Conservation (phyloP, 1,140 invertebrate genomes). For the Popillia japonica region DNA sequence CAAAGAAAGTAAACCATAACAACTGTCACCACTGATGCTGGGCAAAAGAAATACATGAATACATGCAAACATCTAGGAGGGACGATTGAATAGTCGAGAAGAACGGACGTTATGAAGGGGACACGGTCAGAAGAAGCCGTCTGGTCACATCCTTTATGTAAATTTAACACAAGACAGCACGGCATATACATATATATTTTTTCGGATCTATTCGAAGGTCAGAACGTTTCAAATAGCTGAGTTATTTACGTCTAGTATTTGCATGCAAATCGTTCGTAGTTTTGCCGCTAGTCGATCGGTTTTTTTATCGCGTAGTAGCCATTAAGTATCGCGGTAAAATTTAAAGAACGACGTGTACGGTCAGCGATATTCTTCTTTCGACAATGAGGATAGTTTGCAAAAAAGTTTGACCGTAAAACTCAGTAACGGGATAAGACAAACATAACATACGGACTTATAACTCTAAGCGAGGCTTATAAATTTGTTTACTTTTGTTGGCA, state of each 20-base stretch:
- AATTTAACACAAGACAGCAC: constrained; percentile 53
- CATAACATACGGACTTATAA: neutral
- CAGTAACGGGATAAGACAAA: neutral
- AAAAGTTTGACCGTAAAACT: constrained; percentile 27
- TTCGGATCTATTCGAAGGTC: neutral
- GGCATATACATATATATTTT: constrained; percentile 40
- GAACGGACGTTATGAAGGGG: neutral
- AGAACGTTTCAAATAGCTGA: constrained; percentile 43
- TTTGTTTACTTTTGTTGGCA: neutral
- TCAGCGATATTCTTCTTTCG: constrained; percentile 7
- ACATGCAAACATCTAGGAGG: constrained; percentile 52
- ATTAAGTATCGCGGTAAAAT: constrained; percentile 14
- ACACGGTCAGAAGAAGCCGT: constrained; percentile 1
- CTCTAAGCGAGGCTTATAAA: neutral
- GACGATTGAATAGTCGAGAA: constrained; percentile 35
- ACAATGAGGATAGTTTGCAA: neutral
- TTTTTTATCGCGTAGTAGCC: neutral
- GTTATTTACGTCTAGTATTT: constrained; percentile 59
- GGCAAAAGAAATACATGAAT: constrained; percentile 47
- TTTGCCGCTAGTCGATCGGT: neutral
- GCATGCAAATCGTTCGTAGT: constrained; percentile 48
- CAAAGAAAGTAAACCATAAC: constrained; percentile 36
- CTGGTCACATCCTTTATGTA: constrained; percentile 48
- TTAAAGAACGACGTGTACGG: neutral
- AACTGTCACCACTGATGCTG: constrained; percentile 52